Percentiles rank a stretch among this genome's conserved stretches.
Evolutionary conservation across 2,888 invertebrate genomes (phyloP).

Genomic region (Cephus pulcher): DNA sequence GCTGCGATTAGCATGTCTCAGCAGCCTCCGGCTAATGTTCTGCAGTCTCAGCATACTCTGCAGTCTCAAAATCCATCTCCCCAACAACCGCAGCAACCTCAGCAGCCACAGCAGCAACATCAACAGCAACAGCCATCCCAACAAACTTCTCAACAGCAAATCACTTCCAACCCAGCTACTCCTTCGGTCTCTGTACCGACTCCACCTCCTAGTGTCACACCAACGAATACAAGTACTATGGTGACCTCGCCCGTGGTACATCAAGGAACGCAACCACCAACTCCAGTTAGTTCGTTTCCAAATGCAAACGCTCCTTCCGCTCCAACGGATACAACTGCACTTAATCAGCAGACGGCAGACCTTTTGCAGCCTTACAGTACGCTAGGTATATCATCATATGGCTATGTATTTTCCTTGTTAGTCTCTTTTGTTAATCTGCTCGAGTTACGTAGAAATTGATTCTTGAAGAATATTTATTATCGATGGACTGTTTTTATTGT

Average conservation of each 20-base stretch:
- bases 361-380: conserved; percentile 61
- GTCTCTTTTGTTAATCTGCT: not conserved
- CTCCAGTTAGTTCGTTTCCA: conserved; percentile 56
- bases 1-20: not conserved
- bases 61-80: not conserved
- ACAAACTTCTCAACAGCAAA: conserved; percentile 13
- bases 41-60: not conserved
- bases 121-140: not conserved
- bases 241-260: conserved; percentile 57
- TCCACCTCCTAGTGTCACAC: conserved; percentile 59
- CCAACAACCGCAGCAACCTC: not conserved
- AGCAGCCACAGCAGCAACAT: not conserved
- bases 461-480: not conserved
- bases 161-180: conserved; percentile 54
- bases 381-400: conserved; percentile 48
- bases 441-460: not conserved
- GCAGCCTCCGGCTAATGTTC: not conserved
- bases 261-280: conserved; percentile 50
- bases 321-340: conserved; percentile 44
- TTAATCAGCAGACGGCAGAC: conserved; percentile 55
- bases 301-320: conserved; percentile 50
- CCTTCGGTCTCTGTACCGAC: conserved; percentile 57
- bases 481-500: not conserved
- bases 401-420: not conserved
- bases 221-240: conserved; percentile 55